A percentile compares a stretch with the other conserved stretches of the same genome.
Conservation (phyloP, 1,140 invertebrate species). For the Pseudachorutes palmiensis region DNA sequence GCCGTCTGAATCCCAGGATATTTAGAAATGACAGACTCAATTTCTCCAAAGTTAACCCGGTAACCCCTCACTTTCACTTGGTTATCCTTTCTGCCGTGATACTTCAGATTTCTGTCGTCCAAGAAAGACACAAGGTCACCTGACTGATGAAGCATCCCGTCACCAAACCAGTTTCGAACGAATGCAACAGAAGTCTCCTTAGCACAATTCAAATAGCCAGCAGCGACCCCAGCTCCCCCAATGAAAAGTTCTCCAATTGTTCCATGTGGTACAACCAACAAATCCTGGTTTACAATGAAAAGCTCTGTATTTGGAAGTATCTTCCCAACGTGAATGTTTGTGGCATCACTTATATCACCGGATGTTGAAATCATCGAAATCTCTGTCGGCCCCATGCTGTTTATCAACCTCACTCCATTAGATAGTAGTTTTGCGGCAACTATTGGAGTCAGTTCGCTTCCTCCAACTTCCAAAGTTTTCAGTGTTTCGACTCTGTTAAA, state of each 20-base stretch:
- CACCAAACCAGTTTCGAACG: neutral
- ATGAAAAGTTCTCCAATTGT: conserved; percentile 17
- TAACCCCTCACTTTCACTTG: conserved; percentile 20
- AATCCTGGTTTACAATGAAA: neutral
- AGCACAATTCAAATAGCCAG: conserved; percentile 6
- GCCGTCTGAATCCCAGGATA: neutral
- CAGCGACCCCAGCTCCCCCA: neutral
- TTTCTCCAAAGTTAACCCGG: conserved; percentile 15
- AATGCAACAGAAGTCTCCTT: neutral
- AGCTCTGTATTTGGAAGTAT: neutral
- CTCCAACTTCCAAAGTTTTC: neutral
- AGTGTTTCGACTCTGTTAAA: neutral
- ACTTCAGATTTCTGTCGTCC: neutral
- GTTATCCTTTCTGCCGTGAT: conserved; percentile 2
- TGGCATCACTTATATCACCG: neutral
- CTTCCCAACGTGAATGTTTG: neutral
- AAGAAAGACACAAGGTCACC: conserved; percentile 9
- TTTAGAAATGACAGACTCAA: neutral
- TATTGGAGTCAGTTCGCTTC: neutral
- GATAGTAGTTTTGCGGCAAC: no score
- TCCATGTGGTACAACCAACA: neutral
- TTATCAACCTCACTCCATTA: no score
- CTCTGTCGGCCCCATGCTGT: conserved; percentile 11
- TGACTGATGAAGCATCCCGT: conserved; percentile 4
- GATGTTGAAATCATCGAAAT: neutral